Conservation (phyloP, 2,888 invertebrate species). For the Cartodere bifasciata region DNA sequence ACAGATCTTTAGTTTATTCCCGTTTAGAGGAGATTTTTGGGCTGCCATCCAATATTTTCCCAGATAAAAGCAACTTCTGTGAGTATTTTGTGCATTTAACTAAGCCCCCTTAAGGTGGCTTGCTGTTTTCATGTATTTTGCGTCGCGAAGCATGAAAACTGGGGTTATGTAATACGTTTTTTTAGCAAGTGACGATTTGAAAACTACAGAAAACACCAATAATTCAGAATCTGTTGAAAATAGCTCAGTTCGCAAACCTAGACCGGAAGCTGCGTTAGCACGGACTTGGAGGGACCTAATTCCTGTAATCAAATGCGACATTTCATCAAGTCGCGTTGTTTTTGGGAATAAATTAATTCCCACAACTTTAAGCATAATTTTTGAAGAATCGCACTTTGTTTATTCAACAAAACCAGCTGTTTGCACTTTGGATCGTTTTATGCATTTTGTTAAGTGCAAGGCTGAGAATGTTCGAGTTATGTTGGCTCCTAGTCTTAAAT, state of each 20-base stretch:
- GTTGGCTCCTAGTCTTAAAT: conserved; percentile 92
- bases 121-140: no score
- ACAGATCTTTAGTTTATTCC: conserved; percentile 77
- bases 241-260: conserved; percentile 30
- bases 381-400: conserved; percentile 88
- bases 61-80: no score
- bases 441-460: conserved; percentile 91
- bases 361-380: conserved; percentile 79
- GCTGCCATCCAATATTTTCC: conserved; percentile 64
- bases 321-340: conserved; percentile 81
- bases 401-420: conserved; percentile 94
- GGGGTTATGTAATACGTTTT: no score
- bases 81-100: no score
- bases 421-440: conserved; percentile 83
- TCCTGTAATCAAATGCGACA: conserved; percentile 90
- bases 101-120: no score
- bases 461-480: conserved; percentile 93
- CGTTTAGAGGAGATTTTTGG: conserved; percentile 81
- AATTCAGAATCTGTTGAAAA: no score
- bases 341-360: conserved; percentile 93
- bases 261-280: conserved; percentile 73
- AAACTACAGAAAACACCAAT: background rate
- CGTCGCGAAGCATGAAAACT: no score
- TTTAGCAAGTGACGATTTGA: no score
- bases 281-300: conserved; percentile 91